Conservation (phyloP, 1,140 invertebrate genomes). For the Danaus plexippus region DNA sequence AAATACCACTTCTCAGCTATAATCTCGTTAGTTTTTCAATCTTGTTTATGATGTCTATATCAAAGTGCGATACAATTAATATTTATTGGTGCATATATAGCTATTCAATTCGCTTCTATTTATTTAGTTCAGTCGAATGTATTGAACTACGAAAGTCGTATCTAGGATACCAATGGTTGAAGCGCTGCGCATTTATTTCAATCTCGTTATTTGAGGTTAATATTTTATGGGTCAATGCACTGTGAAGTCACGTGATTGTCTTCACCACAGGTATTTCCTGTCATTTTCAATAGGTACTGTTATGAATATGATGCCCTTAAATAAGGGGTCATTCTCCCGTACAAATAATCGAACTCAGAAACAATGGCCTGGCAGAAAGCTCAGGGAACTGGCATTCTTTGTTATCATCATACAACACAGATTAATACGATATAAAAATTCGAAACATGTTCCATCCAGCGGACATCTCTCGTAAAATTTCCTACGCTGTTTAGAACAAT, state of each 20-base stretch:
- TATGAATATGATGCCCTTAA: slow-evolving; percentile 50
- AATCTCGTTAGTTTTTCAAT: no score
- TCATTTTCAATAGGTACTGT: slow-evolving; percentile 49
- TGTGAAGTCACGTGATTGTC: slow-evolving; percentile 28
- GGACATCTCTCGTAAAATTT: slow-evolving; percentile 63
- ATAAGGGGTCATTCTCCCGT: slow-evolving; percentile 56
- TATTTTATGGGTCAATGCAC: slow-evolving; percentile 35
- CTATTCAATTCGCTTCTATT: no score
- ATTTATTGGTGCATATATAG: no score
- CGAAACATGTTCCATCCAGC: slow-evolving; percentile 42
- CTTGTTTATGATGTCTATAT: no score
- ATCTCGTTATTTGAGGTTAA: slow-evolving; percentile 9
- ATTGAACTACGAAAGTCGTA: slow-evolving; percentile 62
- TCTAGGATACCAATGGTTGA: slow-evolving; percentile 49
- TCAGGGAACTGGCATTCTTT: slow-evolving; percentile 52
- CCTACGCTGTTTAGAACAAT: slow-evolving; percentile 49
- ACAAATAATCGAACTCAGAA: slow-evolving; percentile 30
- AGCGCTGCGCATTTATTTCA: slow-evolving; percentile 4
- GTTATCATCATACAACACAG: slow-evolving; percentile 42
- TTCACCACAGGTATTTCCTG: slow-evolving; percentile 43
- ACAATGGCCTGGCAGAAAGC: slow-evolving; percentile 56
- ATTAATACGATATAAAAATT: slow-evolving; percentile 65
- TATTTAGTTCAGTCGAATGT: slow-evolving; percentile 20
- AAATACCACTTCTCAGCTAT: no score
- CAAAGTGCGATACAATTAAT: no score